Conservation (phyloP, 2,113 vertebrate species). For the Notarius quadriscutis region DNA sequence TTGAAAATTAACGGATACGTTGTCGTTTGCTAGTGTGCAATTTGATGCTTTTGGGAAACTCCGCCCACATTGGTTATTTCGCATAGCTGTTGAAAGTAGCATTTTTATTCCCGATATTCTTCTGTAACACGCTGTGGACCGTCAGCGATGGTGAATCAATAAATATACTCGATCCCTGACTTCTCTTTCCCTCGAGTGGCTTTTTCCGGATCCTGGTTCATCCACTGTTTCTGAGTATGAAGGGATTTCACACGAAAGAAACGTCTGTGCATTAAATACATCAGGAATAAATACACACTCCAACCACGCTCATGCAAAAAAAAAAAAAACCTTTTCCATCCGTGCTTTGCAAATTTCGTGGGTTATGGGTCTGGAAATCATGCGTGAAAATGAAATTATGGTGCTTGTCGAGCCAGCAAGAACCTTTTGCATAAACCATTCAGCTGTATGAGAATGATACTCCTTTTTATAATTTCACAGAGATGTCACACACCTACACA, state of each 20-base stretch:
- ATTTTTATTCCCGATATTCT: neutral
- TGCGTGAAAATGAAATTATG: constrained; percentile 77
- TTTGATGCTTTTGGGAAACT: neutral
- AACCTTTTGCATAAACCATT: constrained; percentile 74
- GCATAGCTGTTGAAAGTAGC: neutral
- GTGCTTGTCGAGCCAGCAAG: constrained; percentile 65
- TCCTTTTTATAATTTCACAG: constrained; percentile 64
- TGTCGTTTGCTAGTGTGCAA: neutral
- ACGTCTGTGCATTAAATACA: constrained; percentile 12
- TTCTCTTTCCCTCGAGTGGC: neutral
- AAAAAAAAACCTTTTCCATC: neutral
- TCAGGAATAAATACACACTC: neutral
- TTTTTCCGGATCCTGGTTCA: neutral
- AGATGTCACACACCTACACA: constrained; percentile 55
- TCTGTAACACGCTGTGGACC: neutral
- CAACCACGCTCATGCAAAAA: neutral
- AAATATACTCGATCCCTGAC: neutral
- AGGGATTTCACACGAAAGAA: neutral
- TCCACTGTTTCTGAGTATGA: neutral
- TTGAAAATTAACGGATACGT: neutral
- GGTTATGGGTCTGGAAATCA: constrained; percentile 69
- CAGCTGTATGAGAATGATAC: constrained; percentile 71
- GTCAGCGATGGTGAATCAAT: neutral
- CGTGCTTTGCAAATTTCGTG: constrained; percentile 62
- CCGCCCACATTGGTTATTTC: neutral